Evolutionary conservation across 37 sponge, comb jelly and placozoan species (phyloP), one percentile per base, ranked within the genome.

Genomic region (Cliona cf. orientalis): DNA sequence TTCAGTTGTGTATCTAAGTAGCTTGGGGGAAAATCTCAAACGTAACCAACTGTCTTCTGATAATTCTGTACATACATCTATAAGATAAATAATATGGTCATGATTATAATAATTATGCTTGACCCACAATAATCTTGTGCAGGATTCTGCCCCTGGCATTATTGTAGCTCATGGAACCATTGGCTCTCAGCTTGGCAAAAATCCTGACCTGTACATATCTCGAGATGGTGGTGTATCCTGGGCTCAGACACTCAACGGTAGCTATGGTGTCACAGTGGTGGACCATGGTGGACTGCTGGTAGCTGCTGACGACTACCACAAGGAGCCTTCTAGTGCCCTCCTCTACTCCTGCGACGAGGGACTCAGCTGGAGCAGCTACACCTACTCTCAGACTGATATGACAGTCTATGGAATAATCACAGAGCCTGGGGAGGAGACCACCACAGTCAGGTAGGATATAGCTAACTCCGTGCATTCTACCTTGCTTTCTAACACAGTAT

Each of bases 361-460:
- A 42, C 43, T 60, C 60, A 75, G 66, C 31, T 99, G 99, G 99
- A 21, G 34, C 26, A 25, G 41, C 53, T 90, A 86, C 73, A 84
- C 46, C 21, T 96, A 92, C 62, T 70, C 84, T 29, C 22, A 26
- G 29, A 46, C 58, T 0, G 32, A 40, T 55, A 81, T 86, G 36
- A 46, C 61, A 3, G 74, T 95, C 0, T 94, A 63, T 57, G 99
- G 99, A 46, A 86, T 96, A 19, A 45, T 91, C 43, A 92, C 97
- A 17, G 99, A 99, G 57, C 99, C 97, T 25, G 97, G 95, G 9
- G 93, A 99, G 80, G 37, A 32, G 17, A 90, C 99, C 34, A 89
- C 95, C 21, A 89, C 70, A 25, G 82, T 93, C 58, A 88, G 81
- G 91, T 91, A 32, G 76, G 86, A 29, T n/a, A n/a, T n/a, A n/a